phyloP scores from a whole-genome alignment of 1,140 invertebrate genomes.

The Medauroidea extradentata region DNA sequence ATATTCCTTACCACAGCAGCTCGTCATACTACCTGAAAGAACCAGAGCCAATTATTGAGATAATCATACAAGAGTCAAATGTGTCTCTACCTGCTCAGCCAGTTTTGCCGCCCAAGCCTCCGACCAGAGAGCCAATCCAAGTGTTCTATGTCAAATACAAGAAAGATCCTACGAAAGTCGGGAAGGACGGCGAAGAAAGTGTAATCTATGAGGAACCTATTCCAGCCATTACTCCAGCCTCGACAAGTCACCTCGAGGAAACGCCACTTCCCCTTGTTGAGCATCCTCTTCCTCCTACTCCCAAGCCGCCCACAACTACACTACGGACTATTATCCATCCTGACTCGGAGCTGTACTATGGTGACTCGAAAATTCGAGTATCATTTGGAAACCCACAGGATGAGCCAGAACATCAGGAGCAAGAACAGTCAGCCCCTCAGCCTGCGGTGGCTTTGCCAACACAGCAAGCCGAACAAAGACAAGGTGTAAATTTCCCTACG shows the following conservation, averaged over 20 bases:
- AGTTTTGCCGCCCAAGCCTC: conserved; percentile 43
- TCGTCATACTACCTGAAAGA: conserved; percentile 64
- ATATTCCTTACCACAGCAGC: not conserved
- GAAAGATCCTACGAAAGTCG: conserved; percentile 54
- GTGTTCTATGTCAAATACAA: conserved; percentile 88
- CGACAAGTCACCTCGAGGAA: conserved; percentile 43
- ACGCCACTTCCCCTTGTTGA: conserved; percentile 35
- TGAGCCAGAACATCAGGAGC: conserved; percentile 46
- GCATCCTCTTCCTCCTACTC: conserved; percentile 30
- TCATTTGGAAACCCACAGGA: conserved; percentile 58
- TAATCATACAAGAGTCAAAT: conserved; percentile 86
- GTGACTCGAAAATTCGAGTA: conserved; percentile 62
- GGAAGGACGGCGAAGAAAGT: conserved; percentile 34
- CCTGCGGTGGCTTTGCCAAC: conserved; percentile 53
- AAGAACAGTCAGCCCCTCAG: conserved; percentile 51
- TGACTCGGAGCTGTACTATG: conserved; percentile 74
- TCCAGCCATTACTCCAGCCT: conserved; percentile 62
- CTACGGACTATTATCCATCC: conserved; percentile 76
- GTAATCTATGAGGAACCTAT: conserved; percentile 73
- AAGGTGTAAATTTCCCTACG: not conserved
- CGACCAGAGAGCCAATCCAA: conserved; percentile 73
- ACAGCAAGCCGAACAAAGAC: not conserved
- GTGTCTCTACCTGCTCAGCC: conserved; percentile 55
- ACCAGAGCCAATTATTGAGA: conserved; percentile 85
- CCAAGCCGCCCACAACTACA: conserved; percentile 63